Evolutionary conservation across 64 coral and sea anemone genomes (phyloP), one percentile per base, ranked within the genome.

Genomic region (Catalaphyllia jardinei): DNA sequence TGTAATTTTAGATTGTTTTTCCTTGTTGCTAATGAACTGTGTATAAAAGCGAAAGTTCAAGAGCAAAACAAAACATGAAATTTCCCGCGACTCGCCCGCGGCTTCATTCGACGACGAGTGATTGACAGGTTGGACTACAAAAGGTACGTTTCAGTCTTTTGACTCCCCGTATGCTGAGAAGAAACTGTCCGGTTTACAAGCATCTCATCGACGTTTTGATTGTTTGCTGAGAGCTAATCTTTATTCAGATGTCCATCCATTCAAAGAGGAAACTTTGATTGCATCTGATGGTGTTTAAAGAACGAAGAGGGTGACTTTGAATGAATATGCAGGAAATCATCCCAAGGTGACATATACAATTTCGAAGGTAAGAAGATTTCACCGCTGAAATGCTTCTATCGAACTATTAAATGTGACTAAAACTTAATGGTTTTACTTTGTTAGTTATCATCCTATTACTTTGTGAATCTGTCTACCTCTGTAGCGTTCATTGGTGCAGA

Each of bases 91-190:
- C 65, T 69, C 10, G 65, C 65, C 65, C 65, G 65, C 65, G 65
- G 22, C 65, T 69, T 67, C 15, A 16, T 69, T 69, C 12, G 24
- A 8, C 25, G 0, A 0, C n/a, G 3, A 82, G 5, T 82, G 79
- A 82, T 82, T 82, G 79, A 82, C 79, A 82, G 79, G 5, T 82
- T 15, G 33, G 9, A 16, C 9, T 4, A 27, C 49, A 55, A 27
- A 27, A 4, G 10, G 25, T 24, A n/a, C 65, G 25, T 11, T 77
- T 46, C 20, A 51, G 4, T 16, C 42, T 10, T 17, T 18, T 42
- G 79, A 82, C 60, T 63, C 24, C 79, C 79, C 79, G 79, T 82
- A 82, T 82, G 76, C 46, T 24, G 49, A 27, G 76, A 79, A 57
- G 29, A 54, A 54, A 24, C 10, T 50, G 78, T 31, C 54, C 27